A percentile compares a stretch with the other conserved stretches of the same genome.
phyloP scores from a whole-genome alignment of 1,140 invertebrate genomes.

The Leptopilina boulardi region DNA sequence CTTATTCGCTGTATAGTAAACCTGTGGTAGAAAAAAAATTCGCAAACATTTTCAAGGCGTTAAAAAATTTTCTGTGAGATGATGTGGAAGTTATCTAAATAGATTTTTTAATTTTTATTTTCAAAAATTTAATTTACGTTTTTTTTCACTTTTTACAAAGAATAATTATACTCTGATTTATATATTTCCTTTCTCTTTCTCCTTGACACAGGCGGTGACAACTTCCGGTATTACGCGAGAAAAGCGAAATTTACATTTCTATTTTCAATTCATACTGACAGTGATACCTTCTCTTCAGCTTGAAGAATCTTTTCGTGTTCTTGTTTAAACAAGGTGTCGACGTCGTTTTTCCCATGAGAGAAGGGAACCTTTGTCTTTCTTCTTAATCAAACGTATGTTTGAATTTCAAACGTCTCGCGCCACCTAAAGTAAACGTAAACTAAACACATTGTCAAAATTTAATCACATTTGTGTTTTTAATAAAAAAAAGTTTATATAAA shows the following conservation, averaged over 20 bases:
- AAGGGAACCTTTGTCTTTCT: background rate
- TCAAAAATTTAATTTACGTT: too few relatives aligned
- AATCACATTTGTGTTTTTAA: too few relatives aligned
- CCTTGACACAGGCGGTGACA: conserved; percentile 10
- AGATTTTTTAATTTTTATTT: too few relatives aligned
- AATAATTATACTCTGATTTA: background rate
- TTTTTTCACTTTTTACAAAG: background rate
- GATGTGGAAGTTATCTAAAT: too few relatives aligned
- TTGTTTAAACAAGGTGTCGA: background rate
- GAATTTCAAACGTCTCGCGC: background rate
- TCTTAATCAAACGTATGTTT: background rate
- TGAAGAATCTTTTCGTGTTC: background rate
- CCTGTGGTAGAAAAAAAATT: too few relatives aligned
- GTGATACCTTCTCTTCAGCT: background rate
- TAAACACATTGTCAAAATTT: too few relatives aligned
- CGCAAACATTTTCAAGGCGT: too few relatives aligned
- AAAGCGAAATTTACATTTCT: conserved; percentile 17
- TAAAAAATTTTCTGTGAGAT: too few relatives aligned
- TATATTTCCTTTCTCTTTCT: background rate
- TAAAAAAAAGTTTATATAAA: too few relatives aligned
- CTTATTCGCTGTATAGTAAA: too few relatives aligned
- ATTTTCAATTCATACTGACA: conserved; percentile 13
- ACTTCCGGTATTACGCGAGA: conserved; percentile 1
- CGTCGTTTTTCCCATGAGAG: background rate
- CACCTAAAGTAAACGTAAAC: too few relatives aligned